phyloP scores from a whole-genome alignment of 2,797 vertebrate genomes.

The Acrocephalus scirpaceus region DNA sequence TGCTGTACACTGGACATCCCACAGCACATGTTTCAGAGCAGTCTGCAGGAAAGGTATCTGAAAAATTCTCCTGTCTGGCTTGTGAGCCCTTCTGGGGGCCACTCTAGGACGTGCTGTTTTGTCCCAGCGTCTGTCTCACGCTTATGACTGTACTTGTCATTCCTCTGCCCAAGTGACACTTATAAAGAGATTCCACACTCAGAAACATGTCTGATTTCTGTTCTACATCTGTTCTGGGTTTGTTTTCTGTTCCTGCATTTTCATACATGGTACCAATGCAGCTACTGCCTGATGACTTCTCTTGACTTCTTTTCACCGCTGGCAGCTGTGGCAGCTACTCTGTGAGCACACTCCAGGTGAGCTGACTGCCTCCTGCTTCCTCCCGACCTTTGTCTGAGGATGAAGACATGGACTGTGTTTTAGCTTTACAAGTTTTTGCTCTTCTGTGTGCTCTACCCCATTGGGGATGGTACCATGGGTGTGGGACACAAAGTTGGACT shows the following conservation, averaged over 20 bases:
- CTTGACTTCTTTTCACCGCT: not conserved
- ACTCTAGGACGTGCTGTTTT: not conserved
- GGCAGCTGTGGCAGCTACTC: not conserved
- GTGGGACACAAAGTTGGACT: not conserved
- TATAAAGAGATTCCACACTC: not conserved
- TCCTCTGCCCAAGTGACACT: not conserved
- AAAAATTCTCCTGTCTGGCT: not conserved
- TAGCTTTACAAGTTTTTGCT: not conserved
- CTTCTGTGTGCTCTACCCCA: not conserved
- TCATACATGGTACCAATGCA: not conserved
- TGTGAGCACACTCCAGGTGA: not conserved
- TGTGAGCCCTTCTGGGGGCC: not conserved
- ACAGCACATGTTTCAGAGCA: not conserved
- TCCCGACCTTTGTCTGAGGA: not conserved
- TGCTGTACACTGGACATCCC: not conserved
- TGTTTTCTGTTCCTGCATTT: not conserved
- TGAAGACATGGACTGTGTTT: not conserved
- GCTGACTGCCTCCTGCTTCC: not conserved
- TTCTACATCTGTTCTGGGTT: not conserved
- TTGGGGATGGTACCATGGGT: not conserved
- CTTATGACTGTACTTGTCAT: not conserved
- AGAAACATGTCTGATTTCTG: not conserved
- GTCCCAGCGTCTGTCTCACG: not conserved
- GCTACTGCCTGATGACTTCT: not conserved
- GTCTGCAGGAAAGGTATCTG: not conserved